These are phyloP conservation scores for Drosophila virilis DNA, from an alignment of 1,140 invertebrate species.

Conservation along the genomic window DNA sequence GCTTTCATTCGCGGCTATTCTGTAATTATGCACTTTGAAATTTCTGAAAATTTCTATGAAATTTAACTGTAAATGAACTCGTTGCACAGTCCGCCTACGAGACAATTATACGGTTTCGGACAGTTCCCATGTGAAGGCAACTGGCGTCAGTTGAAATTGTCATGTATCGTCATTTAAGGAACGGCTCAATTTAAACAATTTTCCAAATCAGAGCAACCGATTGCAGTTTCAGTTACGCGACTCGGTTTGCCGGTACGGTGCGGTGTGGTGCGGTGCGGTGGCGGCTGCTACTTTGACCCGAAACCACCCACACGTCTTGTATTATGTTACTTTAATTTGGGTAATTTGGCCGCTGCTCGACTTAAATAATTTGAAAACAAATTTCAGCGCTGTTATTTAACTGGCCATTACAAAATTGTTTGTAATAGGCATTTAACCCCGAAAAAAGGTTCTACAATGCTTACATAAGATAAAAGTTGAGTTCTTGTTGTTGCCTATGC, in stretches of 20 bases:
- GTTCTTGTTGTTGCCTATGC: slow-evolving; percentile 1
- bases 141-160: slow-evolving; percentile 36
- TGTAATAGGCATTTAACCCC: slow-evolving; percentile 77
- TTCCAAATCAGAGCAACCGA: slow-evolving; percentile 55
- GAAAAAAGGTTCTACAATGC: slow-evolving; percentile 43
- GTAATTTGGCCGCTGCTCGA: slow-evolving; percentile 75
- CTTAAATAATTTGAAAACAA: slow-evolving; percentile 82
- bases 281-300: slow-evolving; percentile 46
- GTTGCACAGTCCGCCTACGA: neutral
- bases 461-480: slow-evolving; percentile 53
- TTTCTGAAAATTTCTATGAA: slow-evolving; percentile 8
- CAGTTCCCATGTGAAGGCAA: slow-evolving; percentile 35
- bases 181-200: slow-evolving; percentile 67
- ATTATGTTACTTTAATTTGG: slow-evolving; percentile 79
- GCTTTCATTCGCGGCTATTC: slow-evolving; percentile 23
- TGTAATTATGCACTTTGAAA: slow-evolving; percentile 57
- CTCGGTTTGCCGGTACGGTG: neutral
- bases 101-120: slow-evolving; percentile 50
- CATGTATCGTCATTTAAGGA: slow-evolving; percentile 47
- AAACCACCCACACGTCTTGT: slow-evolving; percentile 74
- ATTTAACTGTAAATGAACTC: slow-evolving; percentile 8
- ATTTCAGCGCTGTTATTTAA: slow-evolving; percentile 76
- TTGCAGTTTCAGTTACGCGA: neutral
- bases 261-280: slow-evolving; percentile 1
- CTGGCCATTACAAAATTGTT: slow-evolving; percentile 77